A percentile compares a stretch with the other conserved stretches of the same genome.
Evolutionary conservation across 2,113 vertebrate genomes (phyloP).

Genomic region (Labeo rohita): DNA sequence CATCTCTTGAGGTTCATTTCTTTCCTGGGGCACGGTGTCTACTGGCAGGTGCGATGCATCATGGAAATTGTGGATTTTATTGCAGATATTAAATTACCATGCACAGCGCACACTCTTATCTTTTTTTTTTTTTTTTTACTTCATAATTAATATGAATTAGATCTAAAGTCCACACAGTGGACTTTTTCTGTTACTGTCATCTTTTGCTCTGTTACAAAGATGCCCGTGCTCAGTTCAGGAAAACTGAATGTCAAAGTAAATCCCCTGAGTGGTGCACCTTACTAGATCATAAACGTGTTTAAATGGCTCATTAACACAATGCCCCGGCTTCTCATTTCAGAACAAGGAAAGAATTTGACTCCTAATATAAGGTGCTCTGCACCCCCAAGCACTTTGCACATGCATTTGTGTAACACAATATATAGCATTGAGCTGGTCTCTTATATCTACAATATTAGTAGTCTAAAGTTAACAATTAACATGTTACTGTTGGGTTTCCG

Average conservation of each 20-base stretch:
- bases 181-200: background rate
- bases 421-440: conserved; percentile 45
- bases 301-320: background rate
- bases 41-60: conserved; percentile 29
- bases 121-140: background rate
- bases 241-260: background rate
- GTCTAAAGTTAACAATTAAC: background rate
- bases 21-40: conserved; percentile 23
- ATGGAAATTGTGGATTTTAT: conserved; percentile 5
- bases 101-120: background rate
- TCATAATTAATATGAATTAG: conserved; percentile 29
- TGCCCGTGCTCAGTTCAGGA: conserved; percentile 12
- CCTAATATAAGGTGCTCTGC: conserved; percentile 2
- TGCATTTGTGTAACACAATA: conserved; percentile 29
- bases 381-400: conserved; percentile 50
- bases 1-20: conserved; percentile 20
- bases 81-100: conserved; percentile 19
- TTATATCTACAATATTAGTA: conserved; percentile 1
- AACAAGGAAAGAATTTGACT: conserved; percentile 10
- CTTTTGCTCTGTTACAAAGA: conserved; percentile 10
- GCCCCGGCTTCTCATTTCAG: conserved; percentile 5
- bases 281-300: conserved; percentile 12
- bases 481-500: background rate
- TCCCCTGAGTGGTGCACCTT: background rate
- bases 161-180: background rate